phyloP scores from a whole-genome alignment of 2,113 vertebrate genomes.

The Piprites chloris region DNA sequence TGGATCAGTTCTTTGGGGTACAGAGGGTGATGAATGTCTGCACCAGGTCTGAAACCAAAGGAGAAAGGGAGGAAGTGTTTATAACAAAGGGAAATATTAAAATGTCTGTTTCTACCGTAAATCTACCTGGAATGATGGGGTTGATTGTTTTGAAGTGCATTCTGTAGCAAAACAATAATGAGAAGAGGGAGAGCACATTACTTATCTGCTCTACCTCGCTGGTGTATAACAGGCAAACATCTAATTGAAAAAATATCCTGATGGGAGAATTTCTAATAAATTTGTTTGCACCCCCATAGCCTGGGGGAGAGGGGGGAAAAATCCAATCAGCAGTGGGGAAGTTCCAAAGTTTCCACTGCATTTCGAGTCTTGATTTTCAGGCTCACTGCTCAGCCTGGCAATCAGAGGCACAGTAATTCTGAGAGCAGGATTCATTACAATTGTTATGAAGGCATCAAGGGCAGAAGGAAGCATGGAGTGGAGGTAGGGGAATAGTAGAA shows the following conservation, averaged over 20 bases:
- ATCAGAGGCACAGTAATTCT: conserved; percentile 33
- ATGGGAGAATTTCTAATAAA: conserved; percentile 57
- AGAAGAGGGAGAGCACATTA: conserved; percentile 28
- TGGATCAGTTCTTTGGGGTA: not conserved
- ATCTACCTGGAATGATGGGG: not conserved
- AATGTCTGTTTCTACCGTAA: conserved; percentile 28
- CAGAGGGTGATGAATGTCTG: not conserved
- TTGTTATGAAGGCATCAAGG: conserved; percentile 9
- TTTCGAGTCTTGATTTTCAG: conserved; percentile 58
- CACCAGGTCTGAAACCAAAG: not conserved
- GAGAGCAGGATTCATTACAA: conserved; percentile 54
- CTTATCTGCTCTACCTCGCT: conserved; percentile 53
- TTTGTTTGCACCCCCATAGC: conserved; percentile 51
- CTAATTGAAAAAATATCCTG: conserved; percentile 60
- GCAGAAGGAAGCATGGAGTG: not conserved
- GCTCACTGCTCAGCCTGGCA: conserved; percentile 49
- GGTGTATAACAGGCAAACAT: conserved; percentile 25
- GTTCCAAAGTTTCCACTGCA: conserved; percentile 48
- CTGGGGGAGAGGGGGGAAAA: conserved; percentile 8
- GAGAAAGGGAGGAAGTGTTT: not conserved
- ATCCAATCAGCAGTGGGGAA: conserved; percentile 44
- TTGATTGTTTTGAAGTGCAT: conserved; percentile 29
- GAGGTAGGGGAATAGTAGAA: not conserved
- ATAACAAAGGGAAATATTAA: conserved; percentile 18
- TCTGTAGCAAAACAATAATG: conserved; percentile 22